These are phyloP conservation scores for Erebia aethiops DNA, from an alignment of 2,888 invertebrate species.

Conservation along the genomic window DNA sequence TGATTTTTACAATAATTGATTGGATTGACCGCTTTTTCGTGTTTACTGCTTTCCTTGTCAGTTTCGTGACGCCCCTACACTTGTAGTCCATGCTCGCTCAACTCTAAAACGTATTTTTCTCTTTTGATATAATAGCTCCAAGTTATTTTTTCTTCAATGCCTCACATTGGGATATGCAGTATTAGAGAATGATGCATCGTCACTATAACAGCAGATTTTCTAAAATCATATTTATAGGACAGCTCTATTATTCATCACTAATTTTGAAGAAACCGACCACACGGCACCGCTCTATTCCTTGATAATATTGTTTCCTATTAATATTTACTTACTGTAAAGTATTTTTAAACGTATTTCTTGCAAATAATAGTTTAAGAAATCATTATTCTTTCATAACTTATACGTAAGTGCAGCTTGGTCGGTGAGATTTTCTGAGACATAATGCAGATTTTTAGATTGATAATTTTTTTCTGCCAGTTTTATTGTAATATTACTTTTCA, in stretches of 20 bases:
- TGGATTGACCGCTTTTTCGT: slow-evolving; percentile 85
- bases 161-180: slow-evolving; percentile 81
- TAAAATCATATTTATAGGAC: slow-evolving; percentile 77
- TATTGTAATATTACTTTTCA: slow-evolving; percentile 69
- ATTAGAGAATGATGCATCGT: slow-evolving; percentile 83
- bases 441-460: slow-evolving; percentile 67
- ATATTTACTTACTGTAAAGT: slow-evolving; percentile 13
- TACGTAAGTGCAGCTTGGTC: slow-evolving; percentile 62
- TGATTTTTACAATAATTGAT: slow-evolving; percentile 77
- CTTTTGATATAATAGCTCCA: slow-evolving; percentile 77
- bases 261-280: slow-evolving; percentile 73
- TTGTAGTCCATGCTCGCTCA: slow-evolving; percentile 82
- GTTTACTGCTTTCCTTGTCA: slow-evolving; percentile 85
- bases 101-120: slow-evolving; percentile 75
- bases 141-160: slow-evolving; percentile 79
- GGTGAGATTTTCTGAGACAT: slow-evolving; percentile 69
- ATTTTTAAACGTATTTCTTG: slow-evolving; percentile 19
- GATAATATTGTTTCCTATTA: slow-evolving; percentile 17
- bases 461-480: slow-evolving; percentile 66
- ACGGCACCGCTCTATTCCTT: slow-evolving; percentile 56
- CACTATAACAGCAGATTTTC: slow-evolving; percentile 82
- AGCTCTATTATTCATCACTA: slow-evolving; percentile 83
- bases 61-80: slow-evolving; percentile 81
- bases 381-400: slow-evolving; percentile 22
- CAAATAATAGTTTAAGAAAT: slow-evolving; percentile 5